Conservation (phyloP, 1,140 invertebrate species). For the Neotoxoptera formosana region DNA sequence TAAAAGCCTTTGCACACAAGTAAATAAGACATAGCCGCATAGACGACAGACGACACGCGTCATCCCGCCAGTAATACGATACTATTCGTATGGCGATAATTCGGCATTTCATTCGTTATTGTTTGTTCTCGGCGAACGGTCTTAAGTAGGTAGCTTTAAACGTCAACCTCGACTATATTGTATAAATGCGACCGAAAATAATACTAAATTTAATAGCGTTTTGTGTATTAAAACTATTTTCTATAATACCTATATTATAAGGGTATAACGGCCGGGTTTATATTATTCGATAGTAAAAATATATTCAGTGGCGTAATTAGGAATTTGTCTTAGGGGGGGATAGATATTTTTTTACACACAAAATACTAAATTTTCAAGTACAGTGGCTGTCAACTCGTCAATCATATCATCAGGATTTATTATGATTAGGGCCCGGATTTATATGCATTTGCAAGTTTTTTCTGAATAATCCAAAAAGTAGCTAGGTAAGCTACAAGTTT, state of each 20-base stretch:
- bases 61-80: neutral
- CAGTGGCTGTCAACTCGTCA: too few relatives aligned
- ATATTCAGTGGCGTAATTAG: too few relatives aligned
- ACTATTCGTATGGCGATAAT: constrained; percentile 7
- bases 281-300: too few relatives aligned
- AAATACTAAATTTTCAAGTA: too few relatives aligned
- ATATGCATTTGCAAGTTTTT: too few relatives aligned
- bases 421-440: too few relatives aligned
- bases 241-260: neutral
- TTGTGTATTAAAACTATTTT: neutral
- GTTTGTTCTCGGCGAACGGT: neutral
- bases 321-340: too few relatives aligned
- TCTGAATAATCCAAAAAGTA: too few relatives aligned
- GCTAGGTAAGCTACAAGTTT: too few relatives aligned
- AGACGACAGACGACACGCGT: neutral
- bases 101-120: neutral
- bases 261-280: too few relatives aligned
- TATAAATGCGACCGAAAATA: neutral
- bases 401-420: too few relatives aligned
- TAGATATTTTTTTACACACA: too few relatives aligned
- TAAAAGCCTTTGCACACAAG: neutral
- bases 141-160: neutral
- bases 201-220: neutral
- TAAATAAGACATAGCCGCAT: neutral
- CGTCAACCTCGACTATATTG: neutral